A percentile compares a stretch with the other conserved stretches of the same genome.
phyloP scores from a whole-genome alignment of 1,140 invertebrate species.

The Monomorium pharaonis region DNA sequence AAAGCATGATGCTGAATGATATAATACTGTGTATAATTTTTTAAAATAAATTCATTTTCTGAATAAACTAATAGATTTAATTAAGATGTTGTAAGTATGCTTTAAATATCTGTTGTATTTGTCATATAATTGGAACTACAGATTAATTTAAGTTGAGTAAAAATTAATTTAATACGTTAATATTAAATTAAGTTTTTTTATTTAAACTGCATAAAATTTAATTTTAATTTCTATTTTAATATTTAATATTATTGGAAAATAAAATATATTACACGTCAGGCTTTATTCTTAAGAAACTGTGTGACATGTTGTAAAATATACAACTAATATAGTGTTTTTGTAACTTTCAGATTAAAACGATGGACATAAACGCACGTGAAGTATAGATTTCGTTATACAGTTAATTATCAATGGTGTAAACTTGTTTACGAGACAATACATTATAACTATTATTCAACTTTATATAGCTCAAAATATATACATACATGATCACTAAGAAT shows the following conservation, averaged over 20 bases:
- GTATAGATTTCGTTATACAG: slow-evolving; percentile 29
- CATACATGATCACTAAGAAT: no score
- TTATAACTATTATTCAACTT: slow-evolving; percentile 58
- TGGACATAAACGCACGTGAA: not conserved
- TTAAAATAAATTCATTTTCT: not conserved
- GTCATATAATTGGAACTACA: not conserved
- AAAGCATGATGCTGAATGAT: not conserved
- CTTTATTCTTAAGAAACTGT: not conserved
- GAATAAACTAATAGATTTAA: not conserved
- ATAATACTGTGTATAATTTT: not conserved
- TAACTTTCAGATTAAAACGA: not conserved
- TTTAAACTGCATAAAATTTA: not conserved
- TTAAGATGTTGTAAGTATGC: not conserved
- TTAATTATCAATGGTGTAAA: slow-evolving; percentile 59
- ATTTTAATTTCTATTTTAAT: not conserved
- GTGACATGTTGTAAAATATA: not conserved
- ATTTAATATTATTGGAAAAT: not conserved
- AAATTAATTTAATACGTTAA: not conserved
- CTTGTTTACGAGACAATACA: slow-evolving; percentile 55
- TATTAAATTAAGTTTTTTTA: not conserved
- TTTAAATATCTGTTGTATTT: not conserved
- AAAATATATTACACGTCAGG: not conserved
- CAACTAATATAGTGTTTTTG: not conserved
- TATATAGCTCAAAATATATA: no score
- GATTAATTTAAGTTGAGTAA: not conserved